phyloP scores from a whole-genome alignment of 2,113 vertebrate species.

The Elgaria multicarinata region DNA sequence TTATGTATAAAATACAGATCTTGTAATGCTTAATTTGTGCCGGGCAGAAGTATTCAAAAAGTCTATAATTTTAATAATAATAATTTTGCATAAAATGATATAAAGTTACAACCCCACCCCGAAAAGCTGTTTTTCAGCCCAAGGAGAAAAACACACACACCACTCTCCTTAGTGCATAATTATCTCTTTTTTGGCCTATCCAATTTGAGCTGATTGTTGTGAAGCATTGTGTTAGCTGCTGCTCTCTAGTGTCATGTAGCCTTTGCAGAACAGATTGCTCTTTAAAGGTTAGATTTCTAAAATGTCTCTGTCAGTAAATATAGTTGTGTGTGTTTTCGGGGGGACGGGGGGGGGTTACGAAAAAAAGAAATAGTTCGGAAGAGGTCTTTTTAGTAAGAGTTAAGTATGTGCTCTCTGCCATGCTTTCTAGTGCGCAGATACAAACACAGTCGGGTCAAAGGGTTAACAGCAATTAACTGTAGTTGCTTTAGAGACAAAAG shows the following conservation, averaged over 20 bases:
- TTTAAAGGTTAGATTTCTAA: constrained; percentile 31
- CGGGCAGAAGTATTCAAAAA: background rate
- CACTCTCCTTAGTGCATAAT: background rate
- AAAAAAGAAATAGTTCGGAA: constrained; percentile 68
- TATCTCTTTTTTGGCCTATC: constrained; percentile 37
- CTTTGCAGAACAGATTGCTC: constrained; percentile 10
- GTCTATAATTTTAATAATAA: background rate
- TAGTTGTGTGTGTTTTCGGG: background rate
- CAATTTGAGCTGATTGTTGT: constrained; percentile 1
- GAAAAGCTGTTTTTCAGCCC: constrained; percentile 54
- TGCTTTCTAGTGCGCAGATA: constrained; percentile 79
- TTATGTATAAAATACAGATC: background rate
- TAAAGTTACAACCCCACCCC: background rate
- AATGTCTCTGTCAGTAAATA: constrained; percentile 46
- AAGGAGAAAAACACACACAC: background rate
- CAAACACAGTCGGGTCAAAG: constrained; percentile 79
- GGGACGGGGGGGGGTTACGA: background rate
- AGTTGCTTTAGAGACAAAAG: constrained; percentile 77
- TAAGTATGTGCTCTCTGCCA: constrained; percentile 65
- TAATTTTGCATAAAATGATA: background rate
- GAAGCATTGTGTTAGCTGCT: background rate
- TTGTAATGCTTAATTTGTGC: background rate
- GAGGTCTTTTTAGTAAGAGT: constrained; percentile 82
- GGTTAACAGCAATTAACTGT: constrained; percentile 88
- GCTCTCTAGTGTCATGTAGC: background rate